Evolutionary conservation across 2,113 vertebrate species (phyloP).

Genomic region (zebrafish (Danio rerio)): DNA sequence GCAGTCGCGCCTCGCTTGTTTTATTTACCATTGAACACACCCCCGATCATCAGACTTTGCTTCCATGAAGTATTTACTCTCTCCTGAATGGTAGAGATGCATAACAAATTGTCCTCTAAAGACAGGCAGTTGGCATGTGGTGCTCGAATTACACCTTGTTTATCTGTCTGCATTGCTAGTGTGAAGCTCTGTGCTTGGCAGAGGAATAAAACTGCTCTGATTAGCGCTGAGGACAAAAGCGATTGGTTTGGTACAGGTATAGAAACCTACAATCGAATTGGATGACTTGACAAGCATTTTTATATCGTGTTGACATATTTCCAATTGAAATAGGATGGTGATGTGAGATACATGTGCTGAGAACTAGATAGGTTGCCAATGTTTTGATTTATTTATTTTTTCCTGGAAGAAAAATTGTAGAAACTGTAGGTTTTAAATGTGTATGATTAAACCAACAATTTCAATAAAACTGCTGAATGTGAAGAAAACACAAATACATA

Average conservation of each 20-base stretch:
- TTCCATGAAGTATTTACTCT: constrained; percentile 50
- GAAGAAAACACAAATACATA: background rate
- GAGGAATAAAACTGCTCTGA: background rate
- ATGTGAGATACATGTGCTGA: background rate
- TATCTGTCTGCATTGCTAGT: background rate
- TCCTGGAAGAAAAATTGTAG: too few relatives aligned
- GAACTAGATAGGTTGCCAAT: too few relatives aligned
- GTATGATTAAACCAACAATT: background rate
- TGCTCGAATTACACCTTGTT: constrained; percentile 26
- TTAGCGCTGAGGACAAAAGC: background rate
- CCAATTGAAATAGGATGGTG: background rate
- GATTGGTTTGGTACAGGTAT: too few relatives aligned
- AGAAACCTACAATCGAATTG: background rate
- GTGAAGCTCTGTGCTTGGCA: background rate
- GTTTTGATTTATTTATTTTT: background rate
- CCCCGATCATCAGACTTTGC: constrained; percentile 45
- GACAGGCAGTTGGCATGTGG: constrained; percentile 29
- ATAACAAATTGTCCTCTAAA: constrained; percentile 51
- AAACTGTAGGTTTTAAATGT: background rate
- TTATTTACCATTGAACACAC: constrained; percentile 56
- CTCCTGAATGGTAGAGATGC: constrained; percentile 38
- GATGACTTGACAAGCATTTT: constrained; percentile 7
- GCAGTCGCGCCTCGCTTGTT: constrained; percentile 50
- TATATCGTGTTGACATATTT: background rate
- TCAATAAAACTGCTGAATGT: background rate